Conservation (phyloP, 2,797 vertebrate genomes). For the Cichlasoma orientale region DNA sequence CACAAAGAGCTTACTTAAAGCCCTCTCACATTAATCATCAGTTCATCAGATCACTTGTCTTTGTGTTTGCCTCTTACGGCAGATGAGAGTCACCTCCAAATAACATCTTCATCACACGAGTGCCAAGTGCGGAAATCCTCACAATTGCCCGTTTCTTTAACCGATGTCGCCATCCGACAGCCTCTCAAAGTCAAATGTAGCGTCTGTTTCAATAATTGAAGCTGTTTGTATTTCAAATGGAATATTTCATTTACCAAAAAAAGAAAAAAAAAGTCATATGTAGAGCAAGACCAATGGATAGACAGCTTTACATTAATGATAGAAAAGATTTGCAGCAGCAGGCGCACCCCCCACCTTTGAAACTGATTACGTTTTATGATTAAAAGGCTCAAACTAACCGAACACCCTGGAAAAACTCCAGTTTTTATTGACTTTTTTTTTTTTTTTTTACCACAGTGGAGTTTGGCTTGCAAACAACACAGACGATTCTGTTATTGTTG, state of each 20-base stretch:
- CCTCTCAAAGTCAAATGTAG: constrained; percentile 64
- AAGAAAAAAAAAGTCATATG: constrained; percentile 57
- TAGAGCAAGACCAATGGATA: constrained; percentile 34
- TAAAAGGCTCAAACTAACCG: constrained; percentile 69
- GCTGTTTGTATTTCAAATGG: constrained; percentile 79
- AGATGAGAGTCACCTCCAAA: constrained; percentile 60
- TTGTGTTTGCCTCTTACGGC: constrained; percentile 47
- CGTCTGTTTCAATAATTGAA: constrained; percentile 76
- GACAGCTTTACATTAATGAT: constrained; percentile 64
- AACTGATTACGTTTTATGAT: constrained; percentile 69
- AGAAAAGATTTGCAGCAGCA: constrained; percentile 27
- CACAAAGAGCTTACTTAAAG: constrained; percentile 27
- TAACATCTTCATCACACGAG: constrained; percentile 50
- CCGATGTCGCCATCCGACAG: constrained; percentile 61
- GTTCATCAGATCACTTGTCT: constrained; percentile 64
- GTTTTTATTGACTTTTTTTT: constrained; percentile 64
- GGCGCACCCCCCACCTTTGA: constrained; percentile 35
- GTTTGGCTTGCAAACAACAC: constrained; percentile 69
- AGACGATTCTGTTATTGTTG: constrained; percentile 76
- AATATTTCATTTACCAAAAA: constrained; percentile 74
- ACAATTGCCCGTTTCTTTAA: constrained; percentile 39
- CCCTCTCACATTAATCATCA: constrained; percentile 53
- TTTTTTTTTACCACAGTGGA: constrained; percentile 39
- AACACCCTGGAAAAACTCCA: constrained; percentile 53
- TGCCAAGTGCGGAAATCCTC: constrained; percentile 28